Evolutionary conservation across 2,888 invertebrate genomes (phyloP), one percentile per base, ranked within the genome.

Genomic region (Drosophila eohydei): DNA sequence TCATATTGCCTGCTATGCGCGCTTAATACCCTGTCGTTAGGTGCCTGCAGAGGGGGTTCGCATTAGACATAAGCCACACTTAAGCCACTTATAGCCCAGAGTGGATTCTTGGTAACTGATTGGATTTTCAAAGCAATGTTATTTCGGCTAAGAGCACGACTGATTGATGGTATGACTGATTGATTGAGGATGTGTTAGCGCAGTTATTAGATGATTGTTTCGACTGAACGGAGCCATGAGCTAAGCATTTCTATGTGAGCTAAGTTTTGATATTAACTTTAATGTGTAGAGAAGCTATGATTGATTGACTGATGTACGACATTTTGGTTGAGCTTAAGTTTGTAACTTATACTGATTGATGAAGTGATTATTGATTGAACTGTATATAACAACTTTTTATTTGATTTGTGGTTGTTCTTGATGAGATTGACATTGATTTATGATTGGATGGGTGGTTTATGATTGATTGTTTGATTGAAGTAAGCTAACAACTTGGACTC

Each of bases 1-100:
- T 48, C 54, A 7, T 51, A 58, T 55, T 16, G 34, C 21, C 9
- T 21, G 32, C 34, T 55, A 16, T 28, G 43, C 38, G 30, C 44
- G 9, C 44, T 43, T 50, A 34, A 52, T 26, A 14, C 54, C 21
- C 65, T 32, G 55, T 40, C 16, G 7, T 0, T 7, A 7, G 16
- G 2, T 4, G 32, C 16, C 0, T 0, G 7, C 0, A 16, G 32
- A 7, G 50, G 32, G 16, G 16, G 1, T 16, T 3, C 11, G 3
- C n/a, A 32, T 11, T 30, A 7, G 3, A 12, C 14, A 28, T 46
- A 48, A 48, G n/a, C 48, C 50, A 34, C 21, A 16, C 50, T 12
- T 50, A 50, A 34, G 32, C 50, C 21, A 16, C 34, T 50, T 34
- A n/a, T 11, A 5, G 30, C 50, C 11, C 16, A 32, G 16, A 1